Base-by-base conservation (phyloP, 2,888 invertebrate genomes). In the Pherbina coryleti region DNA sequence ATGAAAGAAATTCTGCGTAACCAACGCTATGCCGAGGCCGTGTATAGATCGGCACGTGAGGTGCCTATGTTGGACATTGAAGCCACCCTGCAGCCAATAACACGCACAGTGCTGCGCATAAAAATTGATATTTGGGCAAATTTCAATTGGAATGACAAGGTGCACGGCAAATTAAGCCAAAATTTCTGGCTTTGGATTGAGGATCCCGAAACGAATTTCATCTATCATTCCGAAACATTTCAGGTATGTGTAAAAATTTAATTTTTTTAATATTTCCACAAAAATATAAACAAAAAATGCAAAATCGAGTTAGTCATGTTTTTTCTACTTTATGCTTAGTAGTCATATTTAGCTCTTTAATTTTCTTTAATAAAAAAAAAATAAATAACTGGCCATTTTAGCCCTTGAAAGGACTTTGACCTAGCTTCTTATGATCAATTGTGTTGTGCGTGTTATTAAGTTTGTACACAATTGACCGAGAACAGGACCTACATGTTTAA, bases 171-270 rank as follows among this genome's bases (percentile, higher is more conserved):
- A 88, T 93, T 93, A 0, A 93, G 95, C 0, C 97, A 98, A 89
- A 93, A 96, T 0, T 99, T 98, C 90, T 99, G 98, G 96, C 93
- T 99, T 79, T 98, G 99, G 97, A 95, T 99, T 44, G 98, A 99
- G 89, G 98, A 99, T 90, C 96, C 98, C 0, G 96, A 96, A 57
- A 95, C 93, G 72, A 97, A 98, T 87, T 94, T 94, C 82, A 98
- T 99, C 89, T 98, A 99, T 89, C 99, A 99, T 89, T 95, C 96
- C 75, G 99, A 99, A 88, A 95, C 96, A 85, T 96, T 98, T 88
- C 92, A 89, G 82, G 82, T 87, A 14, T 77, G 82, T 82, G 87
- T 8, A 31, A 51, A 53, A 34, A 37, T 22, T 53, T 3, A 14
- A 28, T 22, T 9, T 67, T 14, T 4, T 44, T 44, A 7, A 11